These are phyloP conservation scores for Ernsta delagoae DNA, from an alignment of 2,888 invertebrate species.

Conservation along the genomic window DNA sequence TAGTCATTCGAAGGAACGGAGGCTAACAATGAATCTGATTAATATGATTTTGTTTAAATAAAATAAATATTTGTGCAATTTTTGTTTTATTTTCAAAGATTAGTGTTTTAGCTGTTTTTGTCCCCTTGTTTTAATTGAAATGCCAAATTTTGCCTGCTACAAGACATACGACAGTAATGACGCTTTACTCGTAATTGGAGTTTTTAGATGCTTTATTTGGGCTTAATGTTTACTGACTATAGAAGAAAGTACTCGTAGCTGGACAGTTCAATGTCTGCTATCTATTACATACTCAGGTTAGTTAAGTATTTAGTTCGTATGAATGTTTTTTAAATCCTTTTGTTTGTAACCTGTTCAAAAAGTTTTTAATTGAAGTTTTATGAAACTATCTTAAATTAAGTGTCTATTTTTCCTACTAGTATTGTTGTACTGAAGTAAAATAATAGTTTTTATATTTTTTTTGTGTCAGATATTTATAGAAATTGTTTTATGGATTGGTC, in stretches of 20 bases:
- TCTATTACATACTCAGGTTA: slow-evolving; percentile 50
- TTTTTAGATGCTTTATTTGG: slow-evolving; percentile 68
- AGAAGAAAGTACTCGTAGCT: slow-evolving; percentile 40
- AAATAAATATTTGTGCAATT: slow-evolving; percentile 62
- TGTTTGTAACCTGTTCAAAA: slow-evolving; percentile 11
- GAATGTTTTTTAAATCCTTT: slow-evolving; percentile 27
- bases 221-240: slow-evolving; percentile 53
- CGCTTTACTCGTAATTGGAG: slow-evolving; percentile 66
- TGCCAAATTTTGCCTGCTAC: slow-evolving; percentile 53
- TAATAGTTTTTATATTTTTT: no score
- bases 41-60: slow-evolving; percentile 62
- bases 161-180: slow-evolving; percentile 73
- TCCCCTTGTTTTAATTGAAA: slow-evolving; percentile 41
- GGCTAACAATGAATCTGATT: slow-evolving; percentile 44
- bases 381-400: no score
- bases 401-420: no score
- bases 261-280: slow-evolving; percentile 41
- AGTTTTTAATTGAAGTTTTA: neutral
- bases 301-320: slow-evolving; percentile 45
- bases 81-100: slow-evolving; percentile 75
- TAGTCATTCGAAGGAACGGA: slow-evolving; percentile 55
- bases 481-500: no score
- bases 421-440: no score
- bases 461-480: no score
- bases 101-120: slow-evolving; percentile 40